Percentiles rank a stretch among this genome's conserved stretches.
Conservation (phyloP, 2,888 invertebrate species). For the Ommatoiulus sabulosus region DNA sequence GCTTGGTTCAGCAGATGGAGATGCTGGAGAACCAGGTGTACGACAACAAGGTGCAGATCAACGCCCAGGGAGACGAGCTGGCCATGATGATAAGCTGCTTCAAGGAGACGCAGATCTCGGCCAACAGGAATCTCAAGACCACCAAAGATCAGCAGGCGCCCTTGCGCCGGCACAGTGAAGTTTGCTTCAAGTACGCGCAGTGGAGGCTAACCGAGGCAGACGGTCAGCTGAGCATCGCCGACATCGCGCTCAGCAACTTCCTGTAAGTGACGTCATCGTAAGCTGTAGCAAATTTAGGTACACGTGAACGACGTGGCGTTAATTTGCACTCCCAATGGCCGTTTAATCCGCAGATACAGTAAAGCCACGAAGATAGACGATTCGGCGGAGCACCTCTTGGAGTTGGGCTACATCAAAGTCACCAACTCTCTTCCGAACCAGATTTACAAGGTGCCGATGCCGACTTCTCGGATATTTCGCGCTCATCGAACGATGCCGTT, state of each 20-base stretch:
- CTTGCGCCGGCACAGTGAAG: conserved; percentile 85
- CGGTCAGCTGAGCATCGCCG: conserved; percentile 97
- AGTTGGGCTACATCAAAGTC: conserved; percentile 95
- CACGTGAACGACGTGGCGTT: no score
- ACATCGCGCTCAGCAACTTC: conserved; percentile 95
- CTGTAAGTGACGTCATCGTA: conserved; percentile 71
- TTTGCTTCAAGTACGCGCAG: conserved; percentile 97
- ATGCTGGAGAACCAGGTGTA: conserved; percentile 81
- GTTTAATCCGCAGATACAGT: conserved; percentile 77
- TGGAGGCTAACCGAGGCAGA: conserved; percentile 98
- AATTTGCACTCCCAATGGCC: no score
- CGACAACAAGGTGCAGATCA: conserved; percentile 89
- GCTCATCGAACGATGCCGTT: not conserved
- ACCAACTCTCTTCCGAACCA: conserved; percentile 95
- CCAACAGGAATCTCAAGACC: conserved; percentile 72
- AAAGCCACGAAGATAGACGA: conserved; percentile 97
- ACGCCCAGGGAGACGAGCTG: conserved; percentile 89
- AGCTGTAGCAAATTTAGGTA: no score
- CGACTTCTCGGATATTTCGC: not conserved
- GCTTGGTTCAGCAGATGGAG: conserved; percentile 76
- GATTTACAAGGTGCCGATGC: conserved; percentile 76
- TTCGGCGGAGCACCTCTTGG: conserved; percentile 96
- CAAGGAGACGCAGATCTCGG: conserved; percentile 80
- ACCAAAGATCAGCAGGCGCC: conserved; percentile 72
- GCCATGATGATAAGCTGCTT: conserved; percentile 95